Conservation (phyloP, 2,888 invertebrate genomes). For the Colletes collaris region DNA sequence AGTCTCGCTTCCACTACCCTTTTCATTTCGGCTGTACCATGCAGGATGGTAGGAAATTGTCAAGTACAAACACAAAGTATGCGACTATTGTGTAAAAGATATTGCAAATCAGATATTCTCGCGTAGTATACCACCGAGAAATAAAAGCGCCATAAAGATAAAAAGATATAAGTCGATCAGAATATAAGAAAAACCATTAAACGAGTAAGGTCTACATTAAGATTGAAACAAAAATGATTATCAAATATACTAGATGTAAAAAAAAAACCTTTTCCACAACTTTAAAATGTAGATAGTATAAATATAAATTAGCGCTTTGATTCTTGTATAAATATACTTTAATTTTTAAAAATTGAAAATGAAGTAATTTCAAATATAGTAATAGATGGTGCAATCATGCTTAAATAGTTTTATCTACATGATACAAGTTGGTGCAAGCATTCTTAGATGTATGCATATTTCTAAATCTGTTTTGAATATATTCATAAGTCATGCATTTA, state of each 20-base stretch:
- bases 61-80: constrained; percentile 77
- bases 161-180: constrained; percentile 11
- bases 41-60: constrained; percentile 74
- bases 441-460: constrained; percentile 42
- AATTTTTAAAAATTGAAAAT: constrained; percentile 13
- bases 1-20: constrained; percentile 89
- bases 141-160: constrained; percentile 22
- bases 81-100: constrained; percentile 66
- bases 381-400: constrained; percentile 59
- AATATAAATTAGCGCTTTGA: constrained; percentile 15
- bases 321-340: constrained; percentile 7
- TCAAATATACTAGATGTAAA: background rate
- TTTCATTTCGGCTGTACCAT: constrained; percentile 81
- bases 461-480: constrained; percentile 32
- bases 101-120: constrained; percentile 47
- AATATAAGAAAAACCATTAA: constrained; percentile 14
- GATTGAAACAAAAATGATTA: background rate
- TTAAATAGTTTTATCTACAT: constrained; percentile 49
- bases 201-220: constrained; percentile 13
- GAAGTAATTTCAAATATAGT: constrained; percentile 25
- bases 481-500: constrained; percentile 52
- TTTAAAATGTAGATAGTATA: background rate
- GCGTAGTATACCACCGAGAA: constrained; percentile 30
- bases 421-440: constrained; percentile 53
- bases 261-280: background rate